Evolutionary conservation across 1,140 invertebrate species (phyloP), one percentile per base, ranked within the genome.

Genomic region (Cyphomyrmex costatus): DNA sequence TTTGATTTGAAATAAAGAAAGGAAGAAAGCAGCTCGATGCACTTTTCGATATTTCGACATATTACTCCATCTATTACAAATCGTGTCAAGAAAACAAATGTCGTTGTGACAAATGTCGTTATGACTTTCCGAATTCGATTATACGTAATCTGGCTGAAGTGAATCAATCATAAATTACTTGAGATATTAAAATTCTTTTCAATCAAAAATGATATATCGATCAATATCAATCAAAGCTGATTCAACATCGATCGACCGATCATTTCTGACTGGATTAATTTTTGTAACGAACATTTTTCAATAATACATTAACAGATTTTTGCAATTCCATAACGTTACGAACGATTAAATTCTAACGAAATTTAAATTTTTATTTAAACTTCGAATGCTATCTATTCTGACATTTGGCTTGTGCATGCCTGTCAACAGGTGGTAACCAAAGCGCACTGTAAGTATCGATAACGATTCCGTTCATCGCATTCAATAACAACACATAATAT

Each of bases 361-460:
- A 36, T 53, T 56, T 70, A n/a, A 21, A 70, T 56, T 27, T 79
- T 68, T 3, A 36, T 68, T 80, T 70, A 14, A 80, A 27, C 6
- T 6, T n/a, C n/a, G 3, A 27, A 36, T 36, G 5, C 14, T 8
- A n/a, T 14, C 10, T n/a, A 27, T 27, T 70, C 60, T 30, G 36
- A 74, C 49, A 74, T 83, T 73, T 74, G 24, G 8, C 12, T 83
- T 83, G 79, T 33, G 68, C 79, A 83, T 36, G 73, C 79, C 53
- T 83, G 79, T 74, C 36, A 73, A 83, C 68, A 83, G 79, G 79
- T 83, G 79, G 68, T 83, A 83, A 83, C 68, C 79, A 83, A 83
- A 74, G 53, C 36, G n/a, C 36, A 30, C 68, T 30, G 14, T 19
- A n/a, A 83, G 4, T 30, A 42, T 73, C 27, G 68, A 61, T 61